Base-by-base conservation (phyloP, 2,113 vertebrate genomes). In the Megaceryle maxima region DNA sequence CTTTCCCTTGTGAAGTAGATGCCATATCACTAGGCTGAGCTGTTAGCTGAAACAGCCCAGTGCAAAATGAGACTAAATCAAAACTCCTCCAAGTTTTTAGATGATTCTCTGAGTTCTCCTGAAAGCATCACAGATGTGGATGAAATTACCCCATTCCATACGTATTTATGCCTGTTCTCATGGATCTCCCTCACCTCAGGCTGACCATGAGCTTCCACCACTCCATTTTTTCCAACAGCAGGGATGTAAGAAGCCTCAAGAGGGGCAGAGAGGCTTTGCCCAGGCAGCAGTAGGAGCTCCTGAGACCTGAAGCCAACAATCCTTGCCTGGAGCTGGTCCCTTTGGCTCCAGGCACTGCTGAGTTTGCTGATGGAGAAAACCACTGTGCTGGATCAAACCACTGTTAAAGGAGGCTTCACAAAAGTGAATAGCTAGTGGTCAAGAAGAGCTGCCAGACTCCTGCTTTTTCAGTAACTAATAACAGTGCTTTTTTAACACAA, bases 381-480 rank as follows among this genome's bases (percentile, higher is more conserved):
- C 90, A 82, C 88, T 67, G 48, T 29, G 6, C 53, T 92, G 88
- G 94, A 90, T 97, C 83, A 93, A 94, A 92, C 73, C 15, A 6
- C 70, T 56, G 48, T 53, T 92, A 93, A 84, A 96, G 83, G 76
- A 88, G 73, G 33, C 86, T 94, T 94, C 91, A 93, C 82, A 93
- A 85, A 90, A 88, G 73, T 64, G 87, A 95, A 96, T 91, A 92
- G 91, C 84, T 96, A 41, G 41, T 64, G 94, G 95, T 95, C 90
- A 84, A 88, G 92, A 83, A 51, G 77, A 89, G 77, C 77, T 96
- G 94, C 94, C 95, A 96, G 92, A 41, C 77, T 91, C 70, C 75
- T 94, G 90, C 94, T 97, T 94, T 94, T 87, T 91, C 90, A 92
- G 95, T 96, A 91, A 84, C 90, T 90, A 93, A 90, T 92, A 96